phyloP scores from a whole-genome alignment of 1,140 invertebrate species.

The Notospermus geniculatus region DNA sequence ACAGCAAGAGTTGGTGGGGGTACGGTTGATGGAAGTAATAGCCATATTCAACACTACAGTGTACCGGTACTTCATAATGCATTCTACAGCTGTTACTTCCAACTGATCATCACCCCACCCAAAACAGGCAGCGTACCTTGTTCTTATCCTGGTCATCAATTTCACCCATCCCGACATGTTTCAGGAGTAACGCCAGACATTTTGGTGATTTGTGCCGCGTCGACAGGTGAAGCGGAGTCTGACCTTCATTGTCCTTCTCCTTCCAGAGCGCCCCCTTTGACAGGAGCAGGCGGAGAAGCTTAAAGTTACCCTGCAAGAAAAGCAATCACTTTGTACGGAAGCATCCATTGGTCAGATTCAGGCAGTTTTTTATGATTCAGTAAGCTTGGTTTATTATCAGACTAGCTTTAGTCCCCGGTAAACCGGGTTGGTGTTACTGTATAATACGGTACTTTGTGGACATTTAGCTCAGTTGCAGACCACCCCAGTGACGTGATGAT shows the following conservation, averaged over 20 bases:
- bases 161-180: slow-evolving; percentile 51
- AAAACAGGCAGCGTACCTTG: slow-evolving; percentile 39
- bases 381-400: too few species aligned
- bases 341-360: too few species aligned
- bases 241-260: slow-evolving; percentile 53
- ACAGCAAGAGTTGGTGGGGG: background rate
- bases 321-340: background rate
- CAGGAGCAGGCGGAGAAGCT: slow-evolving; percentile 49
- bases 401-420: too few species aligned
- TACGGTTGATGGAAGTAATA: too few species aligned
- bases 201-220: slow-evolving; percentile 54
- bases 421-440: too few species aligned
- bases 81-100: background rate
- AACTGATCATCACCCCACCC: background rate
- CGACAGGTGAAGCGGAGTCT: slow-evolving; percentile 52
- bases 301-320: slow-evolving; percentile 46
- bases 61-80: too few species aligned
- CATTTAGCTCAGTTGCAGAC: too few species aligned
- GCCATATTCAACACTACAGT: too few species aligned
- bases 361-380: too few species aligned
- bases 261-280: slow-evolving; percentile 50
- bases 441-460: too few species aligned
- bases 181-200: slow-evolving; percentile 51
- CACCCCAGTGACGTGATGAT: too few species aligned
- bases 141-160: slow-evolving; percentile 56